Conservation (phyloP, 2,113 vertebrate species). For the Leptobrachium leishanense region DNA sequence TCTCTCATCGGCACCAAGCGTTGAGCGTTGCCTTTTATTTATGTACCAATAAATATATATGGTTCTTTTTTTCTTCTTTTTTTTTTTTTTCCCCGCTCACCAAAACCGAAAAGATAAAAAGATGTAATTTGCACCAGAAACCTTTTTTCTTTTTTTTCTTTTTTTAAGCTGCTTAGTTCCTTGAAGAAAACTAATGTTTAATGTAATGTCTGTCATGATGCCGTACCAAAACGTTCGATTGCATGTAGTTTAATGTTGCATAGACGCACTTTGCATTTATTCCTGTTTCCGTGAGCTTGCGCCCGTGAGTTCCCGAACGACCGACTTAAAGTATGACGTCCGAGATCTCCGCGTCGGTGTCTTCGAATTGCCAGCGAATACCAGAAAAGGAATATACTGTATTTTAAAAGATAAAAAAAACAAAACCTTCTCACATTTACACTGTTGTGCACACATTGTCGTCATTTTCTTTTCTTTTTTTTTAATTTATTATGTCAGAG, state of each 20-base stretch:
- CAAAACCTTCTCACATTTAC: slow-evolving; percentile 59
- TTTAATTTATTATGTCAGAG: slow-evolving; percentile 72
- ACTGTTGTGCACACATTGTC: slow-evolving; percentile 64
- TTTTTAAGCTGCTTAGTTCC: slow-evolving; percentile 72
- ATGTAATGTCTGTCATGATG: slow-evolving; percentile 74
- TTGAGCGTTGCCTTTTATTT: slow-evolving; percentile 63
- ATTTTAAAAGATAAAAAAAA: slow-evolving; percentile 51
- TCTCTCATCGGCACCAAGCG: slow-evolving; percentile 58
- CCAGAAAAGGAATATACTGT: slow-evolving; percentile 67
- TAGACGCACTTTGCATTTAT: slow-evolving; percentile 86
- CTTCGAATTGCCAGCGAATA: slow-evolving; percentile 61
- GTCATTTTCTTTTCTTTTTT: slow-evolving; percentile 65
- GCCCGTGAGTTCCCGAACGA: slow-evolving; percentile 73
- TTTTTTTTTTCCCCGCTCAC: slow-evolving; percentile 51
- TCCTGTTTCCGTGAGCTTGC: slow-evolving; percentile 88
- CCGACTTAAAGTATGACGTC: slow-evolving; percentile 66
- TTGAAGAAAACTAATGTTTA: slow-evolving; percentile 69
- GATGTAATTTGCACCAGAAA: slow-evolving; percentile 76
- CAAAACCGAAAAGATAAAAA: slow-evolving; percentile 69
- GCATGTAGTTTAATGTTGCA: slow-evolving; percentile 87
- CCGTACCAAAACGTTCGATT: slow-evolving; percentile 77
- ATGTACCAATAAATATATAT: slow-evolving; percentile 34
- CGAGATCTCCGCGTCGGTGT: slow-evolving; percentile 70
- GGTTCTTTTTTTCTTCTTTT: neutral
- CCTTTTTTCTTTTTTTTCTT: slow-evolving; percentile 28